A percentile compares a stretch with the other conserved stretches of the same genome.
Conservation (phyloP, 2,888 invertebrate species). For the Camponotus fellah region DNA sequence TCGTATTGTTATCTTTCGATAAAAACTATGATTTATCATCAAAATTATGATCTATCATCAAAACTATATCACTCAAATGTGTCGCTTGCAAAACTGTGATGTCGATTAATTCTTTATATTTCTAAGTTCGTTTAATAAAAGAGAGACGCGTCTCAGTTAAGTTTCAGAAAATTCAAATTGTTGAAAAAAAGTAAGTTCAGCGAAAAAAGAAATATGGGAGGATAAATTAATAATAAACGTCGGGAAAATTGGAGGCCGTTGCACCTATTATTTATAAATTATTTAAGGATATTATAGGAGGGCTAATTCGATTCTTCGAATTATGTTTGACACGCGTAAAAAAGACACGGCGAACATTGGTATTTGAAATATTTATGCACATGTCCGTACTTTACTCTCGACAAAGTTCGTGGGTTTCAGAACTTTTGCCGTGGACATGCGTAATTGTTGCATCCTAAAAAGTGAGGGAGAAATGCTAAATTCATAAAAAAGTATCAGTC, state of each 20-base stretch:
- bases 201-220: neutral
- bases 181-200: slow-evolving; percentile 14
- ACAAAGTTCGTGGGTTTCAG: slow-evolving; percentile 4
- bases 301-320: slow-evolving; percentile 25
- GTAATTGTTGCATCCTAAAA: slow-evolving; percentile 4
- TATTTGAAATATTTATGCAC: slow-evolving; percentile 31
- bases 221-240: slow-evolving; percentile 27
- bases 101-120: slow-evolving; percentile 8
- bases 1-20: neutral
- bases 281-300: slow-evolving; percentile 9
- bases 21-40: neutral
- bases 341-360: slow-evolving; percentile 14
- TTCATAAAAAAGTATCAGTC: slow-evolving; percentile 50
- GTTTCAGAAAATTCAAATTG: slow-evolving; percentile 4
- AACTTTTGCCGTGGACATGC: slow-evolving; percentile 48
- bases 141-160: neutral
- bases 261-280: slow-evolving; percentile 27
- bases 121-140: neutral
- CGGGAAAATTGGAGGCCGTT: slow-evolving; percentile 6
- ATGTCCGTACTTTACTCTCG: slow-evolving; percentile 8
- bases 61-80: neutral
- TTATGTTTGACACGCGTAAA: neutral
- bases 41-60: neutral
- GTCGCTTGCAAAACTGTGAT: neutral
- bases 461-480: neutral